Conservation (phyloP, 2,113 vertebrate species). For the Mastomys natalensis region DNA sequence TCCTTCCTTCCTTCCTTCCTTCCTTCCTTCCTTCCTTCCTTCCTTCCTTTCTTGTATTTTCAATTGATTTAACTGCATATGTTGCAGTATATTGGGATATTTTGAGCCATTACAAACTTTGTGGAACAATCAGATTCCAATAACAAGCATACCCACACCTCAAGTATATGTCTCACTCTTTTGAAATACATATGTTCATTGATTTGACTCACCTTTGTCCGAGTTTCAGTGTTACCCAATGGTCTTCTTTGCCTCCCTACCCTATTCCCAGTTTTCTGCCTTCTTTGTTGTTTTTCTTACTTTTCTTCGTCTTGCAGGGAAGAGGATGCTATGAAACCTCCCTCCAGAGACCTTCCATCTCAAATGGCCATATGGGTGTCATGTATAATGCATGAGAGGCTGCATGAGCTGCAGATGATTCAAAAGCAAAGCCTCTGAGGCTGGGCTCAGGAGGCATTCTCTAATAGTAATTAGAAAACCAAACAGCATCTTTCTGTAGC, state of each 20-base stretch:
- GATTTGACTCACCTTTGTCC: constrained; percentile 34
- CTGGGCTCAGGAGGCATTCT: constrained; percentile 82
- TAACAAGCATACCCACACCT: background rate
- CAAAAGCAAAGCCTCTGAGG: constrained; percentile 75
- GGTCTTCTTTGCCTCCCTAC: background rate
- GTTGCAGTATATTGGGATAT: background rate
- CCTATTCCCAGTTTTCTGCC: background rate
- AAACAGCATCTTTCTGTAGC: constrained; percentile 79
- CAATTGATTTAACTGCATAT: background rate
- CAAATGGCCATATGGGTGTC: constrained; percentile 84
- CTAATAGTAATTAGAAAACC: constrained; percentile 85
- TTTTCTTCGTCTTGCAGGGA: constrained; percentile 54
- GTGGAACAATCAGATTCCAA: background rate
- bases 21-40: accelerated
- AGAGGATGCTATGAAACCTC: constrained; percentile 72
- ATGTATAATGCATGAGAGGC: constrained; percentile 88
- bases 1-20: accelerated
- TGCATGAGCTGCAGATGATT: constrained; percentile 77
- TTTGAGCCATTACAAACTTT: background rate
- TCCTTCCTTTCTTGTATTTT: background rate
- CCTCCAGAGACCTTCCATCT: constrained; percentile 78
- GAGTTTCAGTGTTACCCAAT: constrained; percentile 49
- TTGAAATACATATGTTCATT: constrained; percentile 11
- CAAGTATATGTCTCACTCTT: background rate
- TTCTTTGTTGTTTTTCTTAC: background rate